These are phyloP conservation scores for Zoanthus sociatus DNA, from an alignment of 92 coral and sea anemone species.

Conservation along the genomic window DNA sequence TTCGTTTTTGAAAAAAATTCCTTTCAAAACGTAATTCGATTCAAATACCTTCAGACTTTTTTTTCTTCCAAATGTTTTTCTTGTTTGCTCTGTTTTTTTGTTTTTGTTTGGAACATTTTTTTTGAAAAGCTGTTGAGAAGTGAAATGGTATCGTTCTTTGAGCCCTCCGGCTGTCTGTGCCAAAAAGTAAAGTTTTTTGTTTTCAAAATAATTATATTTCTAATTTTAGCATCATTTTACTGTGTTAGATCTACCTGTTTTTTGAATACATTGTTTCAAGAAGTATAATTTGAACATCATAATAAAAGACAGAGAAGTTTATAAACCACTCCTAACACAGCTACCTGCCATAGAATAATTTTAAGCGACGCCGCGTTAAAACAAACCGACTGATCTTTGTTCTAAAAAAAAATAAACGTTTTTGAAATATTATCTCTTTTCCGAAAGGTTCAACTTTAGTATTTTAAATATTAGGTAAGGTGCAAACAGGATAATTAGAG, in stretches of 20 bases:
- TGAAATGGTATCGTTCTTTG: not conserved
- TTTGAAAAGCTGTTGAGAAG: not conserved
- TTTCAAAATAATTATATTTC: not conserved
- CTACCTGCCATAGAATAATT: not conserved
- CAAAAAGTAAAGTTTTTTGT: not conserved
- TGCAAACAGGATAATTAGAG: not conserved
- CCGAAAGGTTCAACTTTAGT: not conserved
- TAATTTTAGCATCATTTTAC: constrained; percentile 8
- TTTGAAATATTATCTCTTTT: not conserved
- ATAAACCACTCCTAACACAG: not conserved
- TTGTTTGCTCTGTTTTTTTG: not conserved
- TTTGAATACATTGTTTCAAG: constrained; percentile 2
- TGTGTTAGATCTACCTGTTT: not conserved
- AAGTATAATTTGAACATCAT: not conserved
- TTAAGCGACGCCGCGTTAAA: not conserved
- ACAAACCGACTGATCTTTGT: not conserved
- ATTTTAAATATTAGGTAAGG: not conserved
- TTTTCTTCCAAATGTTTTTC: not conserved
- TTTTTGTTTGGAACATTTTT: not conserved
- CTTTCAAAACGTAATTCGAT: not conserved
- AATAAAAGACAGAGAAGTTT: not conserved
- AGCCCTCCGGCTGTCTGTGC: constrained; percentile 20
- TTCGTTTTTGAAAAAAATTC: not conserved
- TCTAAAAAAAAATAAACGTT: not conserved
- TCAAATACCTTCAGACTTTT: constrained; percentile 23